A percentile compares a stretch with the other conserved stretches of the same genome.
phyloP scores from a whole-genome alignment of 2,113 vertebrate species.

The Sapayoa aenigma region DNA sequence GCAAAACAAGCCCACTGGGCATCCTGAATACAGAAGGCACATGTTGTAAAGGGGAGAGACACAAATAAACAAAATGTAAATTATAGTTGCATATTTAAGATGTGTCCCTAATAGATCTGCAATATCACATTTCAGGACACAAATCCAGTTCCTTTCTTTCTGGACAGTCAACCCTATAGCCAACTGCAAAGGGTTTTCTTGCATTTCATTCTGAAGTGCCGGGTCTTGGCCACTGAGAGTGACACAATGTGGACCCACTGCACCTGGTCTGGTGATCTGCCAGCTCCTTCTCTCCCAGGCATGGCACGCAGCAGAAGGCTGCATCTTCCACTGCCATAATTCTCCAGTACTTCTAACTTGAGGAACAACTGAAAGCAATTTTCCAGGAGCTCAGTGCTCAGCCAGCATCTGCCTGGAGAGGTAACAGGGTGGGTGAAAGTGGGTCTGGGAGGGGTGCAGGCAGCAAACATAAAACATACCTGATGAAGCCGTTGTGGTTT shows the following conservation, averaged over 20 bases:
- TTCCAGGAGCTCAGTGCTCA: neutral
- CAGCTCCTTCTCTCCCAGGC: neutral
- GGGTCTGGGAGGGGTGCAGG: neutral
- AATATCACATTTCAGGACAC: neutral
- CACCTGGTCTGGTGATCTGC: neutral
- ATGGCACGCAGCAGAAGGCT: neutral
- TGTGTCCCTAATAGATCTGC: fast-evolving
- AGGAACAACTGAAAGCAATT: neutral
- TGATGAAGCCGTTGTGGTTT: neutral
- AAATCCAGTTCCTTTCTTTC: neutral
- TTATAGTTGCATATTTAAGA: neutral
- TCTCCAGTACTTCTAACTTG: neutral
- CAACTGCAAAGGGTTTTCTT: neutral
- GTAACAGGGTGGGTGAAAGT: neutral
- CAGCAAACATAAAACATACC: neutral
- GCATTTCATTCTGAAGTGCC: neutral
- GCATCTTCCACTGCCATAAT: neutral
- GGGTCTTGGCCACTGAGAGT: neutral
- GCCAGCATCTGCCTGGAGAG: neutral
- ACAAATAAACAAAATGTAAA: neutral
- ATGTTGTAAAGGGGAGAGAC: neutral
- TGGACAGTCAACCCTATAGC: neutral
- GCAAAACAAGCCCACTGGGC: neutral
- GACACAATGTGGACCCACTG: neutral
- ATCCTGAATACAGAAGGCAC: neutral